Conservation (phyloP, 2,888 invertebrate genomes). For the Tenodera sinensis region DNA sequence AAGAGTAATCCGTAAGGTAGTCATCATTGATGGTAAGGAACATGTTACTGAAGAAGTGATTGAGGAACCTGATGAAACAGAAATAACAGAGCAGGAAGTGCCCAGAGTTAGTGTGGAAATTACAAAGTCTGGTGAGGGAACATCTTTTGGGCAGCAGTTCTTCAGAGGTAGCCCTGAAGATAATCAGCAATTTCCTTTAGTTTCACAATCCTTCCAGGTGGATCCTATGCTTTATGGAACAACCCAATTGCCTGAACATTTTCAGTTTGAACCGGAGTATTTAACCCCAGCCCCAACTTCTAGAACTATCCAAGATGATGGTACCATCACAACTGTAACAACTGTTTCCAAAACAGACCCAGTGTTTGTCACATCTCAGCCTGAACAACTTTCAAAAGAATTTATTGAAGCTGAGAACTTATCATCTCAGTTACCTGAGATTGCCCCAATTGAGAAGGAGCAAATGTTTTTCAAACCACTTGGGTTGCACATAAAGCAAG, state of each 20-base stretch:
- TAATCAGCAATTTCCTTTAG: neutral
- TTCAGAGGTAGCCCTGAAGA: neutral
- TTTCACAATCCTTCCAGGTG: neutral
- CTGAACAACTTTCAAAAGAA: neutral
- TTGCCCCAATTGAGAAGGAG: neutral
- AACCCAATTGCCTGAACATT: neutral
- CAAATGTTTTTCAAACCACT: neutral
- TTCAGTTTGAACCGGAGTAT: neutral
- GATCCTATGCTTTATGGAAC: neutral
- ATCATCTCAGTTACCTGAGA: neutral
- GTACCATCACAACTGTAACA: neutral
- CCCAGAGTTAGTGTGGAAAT: slow-evolving; percentile 68
- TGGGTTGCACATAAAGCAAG: neutral
- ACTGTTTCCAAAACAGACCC: neutral
- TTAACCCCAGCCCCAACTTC: neutral
- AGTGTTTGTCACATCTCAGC: neutral
- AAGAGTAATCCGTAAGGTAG: slow-evolving; percentile 70
- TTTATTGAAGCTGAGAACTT: neutral
- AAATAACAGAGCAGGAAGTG: slow-evolving; percentile 67
- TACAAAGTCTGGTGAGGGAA: neutral
- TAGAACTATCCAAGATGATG: neutral
- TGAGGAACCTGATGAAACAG: slow-evolving; percentile 78
- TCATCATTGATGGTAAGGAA: slow-evolving; percentile 79
- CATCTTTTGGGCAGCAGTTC: neutral
- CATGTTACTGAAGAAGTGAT: slow-evolving; percentile 77